These are phyloP conservation scores for Archips xylosteana DNA, from an alignment of 2,888 invertebrate species.

Conservation along the genomic window DNA sequence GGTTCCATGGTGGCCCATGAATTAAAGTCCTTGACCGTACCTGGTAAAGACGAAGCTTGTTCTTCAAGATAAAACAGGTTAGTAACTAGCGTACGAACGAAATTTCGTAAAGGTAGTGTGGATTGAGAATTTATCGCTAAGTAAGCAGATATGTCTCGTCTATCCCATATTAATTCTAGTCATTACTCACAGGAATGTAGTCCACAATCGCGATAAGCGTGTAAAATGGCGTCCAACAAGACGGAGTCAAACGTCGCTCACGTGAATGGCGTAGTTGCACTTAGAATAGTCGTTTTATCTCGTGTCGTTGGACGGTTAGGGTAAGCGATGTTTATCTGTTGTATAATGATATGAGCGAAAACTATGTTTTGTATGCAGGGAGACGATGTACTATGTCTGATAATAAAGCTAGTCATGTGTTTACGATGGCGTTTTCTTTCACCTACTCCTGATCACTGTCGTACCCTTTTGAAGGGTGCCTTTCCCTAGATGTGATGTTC, in stretches of 20 bases:
- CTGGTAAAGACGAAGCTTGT: neutral
- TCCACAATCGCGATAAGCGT: slow-evolving; percentile 21
- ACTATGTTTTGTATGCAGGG: slow-evolving; percentile 57
- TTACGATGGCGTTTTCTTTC: slow-evolving; percentile 67
- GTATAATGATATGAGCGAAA: slow-evolving; percentile 58
- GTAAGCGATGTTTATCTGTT: slow-evolving; percentile 64
- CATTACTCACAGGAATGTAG: slow-evolving; percentile 32
- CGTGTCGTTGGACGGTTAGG: slow-evolving; percentile 45
- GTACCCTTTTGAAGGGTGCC: too few relatives aligned
- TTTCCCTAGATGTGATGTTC: too few relatives aligned
- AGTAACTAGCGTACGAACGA: too few relatives aligned
- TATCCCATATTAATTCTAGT: slow-evolving; percentile 16
- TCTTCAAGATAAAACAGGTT: too few relatives aligned
- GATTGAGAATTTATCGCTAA: too few relatives aligned
- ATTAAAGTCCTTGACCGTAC: too few relatives aligned
- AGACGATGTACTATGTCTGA: slow-evolving; percentile 67
- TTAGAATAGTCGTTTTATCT: neutral
- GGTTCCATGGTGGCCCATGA: too few relatives aligned
- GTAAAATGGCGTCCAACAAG: slow-evolving; percentile 4
- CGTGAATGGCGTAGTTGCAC: slow-evolving; percentile 1
- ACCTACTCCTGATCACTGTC: neutral
- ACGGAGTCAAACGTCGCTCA: neutral
- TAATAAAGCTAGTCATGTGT: slow-evolving; percentile 85
- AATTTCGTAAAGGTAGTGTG: too few relatives aligned
- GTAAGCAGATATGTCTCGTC: neutral